Evolutionary conservation across 2,888 invertebrate genomes (phyloP).

Genomic region (Brachyptera risi): DNA sequence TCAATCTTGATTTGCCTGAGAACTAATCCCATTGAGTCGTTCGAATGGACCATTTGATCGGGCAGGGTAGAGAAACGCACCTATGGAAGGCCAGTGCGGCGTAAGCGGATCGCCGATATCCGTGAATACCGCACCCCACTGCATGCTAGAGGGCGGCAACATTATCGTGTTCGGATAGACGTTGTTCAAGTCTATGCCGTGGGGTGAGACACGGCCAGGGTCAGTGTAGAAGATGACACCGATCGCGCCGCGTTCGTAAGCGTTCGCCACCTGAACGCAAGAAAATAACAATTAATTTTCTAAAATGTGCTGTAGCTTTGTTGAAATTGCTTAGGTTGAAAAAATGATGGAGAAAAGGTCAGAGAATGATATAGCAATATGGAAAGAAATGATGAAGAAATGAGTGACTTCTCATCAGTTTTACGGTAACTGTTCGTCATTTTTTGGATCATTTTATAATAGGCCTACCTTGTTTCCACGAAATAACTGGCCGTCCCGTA

Average conservation of each 20-base stretch:
- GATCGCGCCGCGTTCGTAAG: not conserved
- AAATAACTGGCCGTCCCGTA: not conserved
- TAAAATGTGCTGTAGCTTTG: too few relatives aligned
- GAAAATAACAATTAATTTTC: too few relatives aligned
- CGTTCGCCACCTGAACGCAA: slow-evolving; percentile 6
- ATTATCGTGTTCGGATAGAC: slow-evolving; percentile 4
- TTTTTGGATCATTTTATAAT: not conserved
- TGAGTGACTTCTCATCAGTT: too few relatives aligned
- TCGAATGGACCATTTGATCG: too few relatives aligned
- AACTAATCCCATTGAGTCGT: too few relatives aligned
- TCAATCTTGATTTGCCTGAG: too few relatives aligned
- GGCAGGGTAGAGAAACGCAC: too few relatives aligned
- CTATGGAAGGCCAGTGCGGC: slow-evolving; percentile 13
- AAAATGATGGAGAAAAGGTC: too few relatives aligned
- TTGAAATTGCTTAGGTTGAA: too few relatives aligned
- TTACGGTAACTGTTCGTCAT: too few relatives aligned
- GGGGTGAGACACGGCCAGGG: not conserved
- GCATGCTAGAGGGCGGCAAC: not conserved
- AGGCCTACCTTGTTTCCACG: slow-evolving; percentile 9
- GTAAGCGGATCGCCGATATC: slow-evolving; percentile 16
- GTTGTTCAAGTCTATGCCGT: not conserved
- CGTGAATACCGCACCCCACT: slow-evolving; percentile 1
- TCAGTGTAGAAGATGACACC: slow-evolving; percentile 10
- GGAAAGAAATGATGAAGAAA: too few relatives aligned
- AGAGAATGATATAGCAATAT: too few relatives aligned